phyloP scores from a whole-genome alignment of 2,888 invertebrate genomes.

The Exocentrus adspersus region DNA sequence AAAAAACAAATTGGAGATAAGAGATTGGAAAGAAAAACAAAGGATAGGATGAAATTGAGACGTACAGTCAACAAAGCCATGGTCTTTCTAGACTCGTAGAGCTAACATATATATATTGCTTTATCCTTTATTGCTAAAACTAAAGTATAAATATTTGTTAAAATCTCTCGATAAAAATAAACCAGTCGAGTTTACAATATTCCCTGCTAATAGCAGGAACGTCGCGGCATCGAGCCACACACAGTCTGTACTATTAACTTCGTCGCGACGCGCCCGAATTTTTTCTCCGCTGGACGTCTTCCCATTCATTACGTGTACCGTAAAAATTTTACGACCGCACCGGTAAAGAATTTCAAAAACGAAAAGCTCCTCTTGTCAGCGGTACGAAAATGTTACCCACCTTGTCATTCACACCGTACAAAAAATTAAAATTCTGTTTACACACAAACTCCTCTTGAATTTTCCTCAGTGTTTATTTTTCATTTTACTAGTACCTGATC shows the following conservation, averaged over 20 bases:
- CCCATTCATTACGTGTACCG: background rate
- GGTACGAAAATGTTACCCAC: background rate
- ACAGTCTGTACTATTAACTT: constrained; percentile 6
- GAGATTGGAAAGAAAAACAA: too few relatives aligned
- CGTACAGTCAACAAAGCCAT: too few relatives aligned
- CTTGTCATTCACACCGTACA: background rate
- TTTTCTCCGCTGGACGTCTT: background rate
- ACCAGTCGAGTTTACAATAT: background rate
- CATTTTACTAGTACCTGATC: background rate
- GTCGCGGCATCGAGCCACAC: constrained; percentile 9
- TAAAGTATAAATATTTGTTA: background rate
- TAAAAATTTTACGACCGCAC: background rate
- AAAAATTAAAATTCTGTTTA: constrained; percentile 11
- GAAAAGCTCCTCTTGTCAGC: background rate
- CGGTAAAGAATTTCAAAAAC: background rate
- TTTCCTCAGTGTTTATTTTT: constrained; percentile 11
- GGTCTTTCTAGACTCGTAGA: too few relatives aligned
- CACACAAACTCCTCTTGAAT: background rate
- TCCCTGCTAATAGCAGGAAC: background rate
- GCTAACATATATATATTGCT: too few relatives aligned
- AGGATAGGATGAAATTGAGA: too few relatives aligned
- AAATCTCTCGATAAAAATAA: background rate
- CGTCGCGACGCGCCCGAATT: constrained; percentile 12
- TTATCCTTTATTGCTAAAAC: too few relatives aligned
- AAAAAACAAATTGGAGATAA: too few relatives aligned